These are phyloP conservation scores for Apaloderma vittatum DNA, from an alignment of 2,113 vertebrate genomes.

Conservation along the genomic window DNA sequence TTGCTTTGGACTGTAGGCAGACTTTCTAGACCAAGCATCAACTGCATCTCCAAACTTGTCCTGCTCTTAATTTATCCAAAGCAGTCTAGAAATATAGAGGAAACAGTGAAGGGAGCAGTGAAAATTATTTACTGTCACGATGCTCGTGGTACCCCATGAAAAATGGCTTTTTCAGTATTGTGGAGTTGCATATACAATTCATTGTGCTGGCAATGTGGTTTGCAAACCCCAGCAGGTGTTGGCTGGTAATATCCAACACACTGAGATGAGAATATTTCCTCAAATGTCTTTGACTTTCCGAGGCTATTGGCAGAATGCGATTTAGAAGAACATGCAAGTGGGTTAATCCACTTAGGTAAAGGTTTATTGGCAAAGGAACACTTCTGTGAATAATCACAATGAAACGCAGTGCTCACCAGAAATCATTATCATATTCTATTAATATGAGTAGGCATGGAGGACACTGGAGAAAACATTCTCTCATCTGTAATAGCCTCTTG, in stretches of 20 bases:
- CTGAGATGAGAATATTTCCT: background rate
- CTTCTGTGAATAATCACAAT: background rate
- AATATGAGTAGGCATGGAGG: background rate
- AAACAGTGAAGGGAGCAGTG: background rate
- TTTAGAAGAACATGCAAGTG: background rate
- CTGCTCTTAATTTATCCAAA: background rate
- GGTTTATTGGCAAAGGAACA: background rate
- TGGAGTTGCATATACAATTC: background rate
- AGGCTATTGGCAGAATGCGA: background rate
- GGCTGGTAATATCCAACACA: background rate
- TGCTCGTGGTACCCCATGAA: background rate
- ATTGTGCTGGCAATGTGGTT: background rate
- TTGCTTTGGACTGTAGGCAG: background rate
- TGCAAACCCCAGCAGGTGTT: background rate
- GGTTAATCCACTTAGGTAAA: constrained; percentile 7
- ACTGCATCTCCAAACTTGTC: background rate
- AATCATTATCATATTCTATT: background rate
- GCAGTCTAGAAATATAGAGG: background rate
- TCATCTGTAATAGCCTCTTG: background rate
- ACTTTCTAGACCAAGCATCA: background rate
- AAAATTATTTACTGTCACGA: background rate
- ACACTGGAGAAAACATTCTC: background rate
- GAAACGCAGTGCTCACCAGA: background rate
- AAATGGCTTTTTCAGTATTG: background rate
- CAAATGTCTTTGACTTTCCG: constrained; percentile 1